Base-by-base conservation (phyloP, 2,113 vertebrate genomes). In the Ceuthmochares aereus region DNA sequence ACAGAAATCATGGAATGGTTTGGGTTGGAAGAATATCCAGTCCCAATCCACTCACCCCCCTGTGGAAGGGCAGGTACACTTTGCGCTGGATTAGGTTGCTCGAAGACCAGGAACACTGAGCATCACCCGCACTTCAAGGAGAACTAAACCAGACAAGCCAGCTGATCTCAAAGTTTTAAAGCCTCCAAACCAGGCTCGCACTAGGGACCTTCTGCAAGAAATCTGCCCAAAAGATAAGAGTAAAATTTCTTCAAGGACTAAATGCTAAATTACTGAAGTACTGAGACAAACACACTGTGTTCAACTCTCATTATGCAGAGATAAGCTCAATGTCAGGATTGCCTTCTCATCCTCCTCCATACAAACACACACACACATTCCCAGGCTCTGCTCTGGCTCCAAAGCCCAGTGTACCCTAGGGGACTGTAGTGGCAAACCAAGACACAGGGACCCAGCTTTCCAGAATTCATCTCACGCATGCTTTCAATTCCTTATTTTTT, bases 301-400 rank as follows among this genome's bases (percentile, higher is more conserved):
- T 62, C 32, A 45, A 20, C 34, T 45, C 51, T 52, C 25, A 49
- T 58, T 74, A 23, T 5, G 30, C 14, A 54, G 12, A 79, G 15
- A 47, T 11, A 80, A 72, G 3, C 4, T 42, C 34, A 56, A 76
- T 18, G 12, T 25, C 34, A 84, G 36, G 32, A 52, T 10, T 70
- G 63, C 17, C 27, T 55, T 55, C 42, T 69, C 42, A 27, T 64
- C 36, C 25, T 68, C 49, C n/a, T 81, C 55, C 47, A 36, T 1
- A 62, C 20, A 56, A 58, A 51, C 6, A 36, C 1, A 0, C 3
- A n/a, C n/a, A 1, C 14, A 43, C 1, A 0, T 3, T 32, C 0
- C 2, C 15, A 37, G 6, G 26, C 43, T 82, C 54, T 10, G 29
- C 34, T 58, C 6, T 1, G 26, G 18, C 62, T 45, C n/a, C 20